Percentiles rank a stretch among this genome's conserved stretches.
These are phyloP conservation scores for Desoria tigrina DNA, from an alignment of 2,888 invertebrate species.

Conservation along the genomic window DNA sequence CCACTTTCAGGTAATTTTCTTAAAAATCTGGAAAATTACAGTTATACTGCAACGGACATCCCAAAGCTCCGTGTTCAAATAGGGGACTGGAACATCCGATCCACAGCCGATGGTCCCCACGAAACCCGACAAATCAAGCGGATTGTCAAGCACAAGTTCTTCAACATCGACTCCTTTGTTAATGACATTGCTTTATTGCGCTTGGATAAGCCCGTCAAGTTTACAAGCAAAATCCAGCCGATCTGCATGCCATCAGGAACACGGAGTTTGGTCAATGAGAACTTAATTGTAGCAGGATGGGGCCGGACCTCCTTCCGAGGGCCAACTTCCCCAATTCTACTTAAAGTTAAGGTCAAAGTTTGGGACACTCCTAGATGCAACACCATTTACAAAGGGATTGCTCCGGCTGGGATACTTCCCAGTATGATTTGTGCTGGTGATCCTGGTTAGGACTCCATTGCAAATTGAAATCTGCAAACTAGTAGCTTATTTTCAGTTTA, in stretches of 20 bases:
- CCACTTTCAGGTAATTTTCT: too few species aligned
- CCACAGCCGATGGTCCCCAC: slow-evolving; percentile 72
- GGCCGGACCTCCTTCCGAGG: slow-evolving; percentile 16
- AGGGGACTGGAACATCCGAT: slow-evolving; percentile 80
- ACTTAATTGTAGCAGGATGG: slow-evolving; percentile 31
- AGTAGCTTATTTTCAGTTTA: too few species aligned
- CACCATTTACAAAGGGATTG: slow-evolving; percentile 76
- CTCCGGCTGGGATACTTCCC: slow-evolving; percentile 83
- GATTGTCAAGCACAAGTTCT: slow-evolving; percentile 79
- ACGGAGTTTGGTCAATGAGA: slow-evolving; percentile 1
- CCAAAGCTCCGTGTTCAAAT: slow-evolving; percentile 76
- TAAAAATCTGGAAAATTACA: slow-evolving; percentile 11
- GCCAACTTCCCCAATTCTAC: slow-evolving; percentile 67
- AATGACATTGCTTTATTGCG: slow-evolving; percentile 82
- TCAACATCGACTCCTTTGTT: slow-evolving; percentile 78
- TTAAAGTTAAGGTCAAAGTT: slow-evolving; percentile 80
- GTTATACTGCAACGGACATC: slow-evolving; percentile 72
- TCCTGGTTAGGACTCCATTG: slow-evolving; percentile 55
- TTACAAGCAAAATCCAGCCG: slow-evolving; percentile 71
- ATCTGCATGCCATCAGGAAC: slow-evolving; percentile 64
- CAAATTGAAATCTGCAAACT: too few species aligned
- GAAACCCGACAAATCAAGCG: slow-evolving; percentile 76
- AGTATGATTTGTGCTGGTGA: slow-evolving; percentile 86
- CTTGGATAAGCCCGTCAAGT: slow-evolving; percentile 73
- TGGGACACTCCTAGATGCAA: slow-evolving; percentile 79